A percentile compares a stretch with the other conserved stretches of the same genome.
These are phyloP conservation scores for Latrodectus hesperus DNA, from an alignment of 2,888 invertebrate species.

Conservation along the genomic window DNA sequence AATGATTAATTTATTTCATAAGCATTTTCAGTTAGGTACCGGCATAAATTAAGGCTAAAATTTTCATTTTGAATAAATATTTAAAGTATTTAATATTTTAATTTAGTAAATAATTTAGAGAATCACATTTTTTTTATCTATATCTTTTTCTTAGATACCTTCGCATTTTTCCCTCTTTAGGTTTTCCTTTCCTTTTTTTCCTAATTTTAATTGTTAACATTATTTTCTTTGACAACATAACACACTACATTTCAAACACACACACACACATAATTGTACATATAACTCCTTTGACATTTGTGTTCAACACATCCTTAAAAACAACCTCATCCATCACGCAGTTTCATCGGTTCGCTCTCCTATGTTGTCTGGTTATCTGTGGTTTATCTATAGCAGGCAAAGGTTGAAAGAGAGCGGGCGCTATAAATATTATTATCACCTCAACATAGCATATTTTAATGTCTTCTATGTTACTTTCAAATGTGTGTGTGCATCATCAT, in stretches of 20 bases:
- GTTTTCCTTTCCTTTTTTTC: background rate
- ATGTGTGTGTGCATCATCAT: conserved; percentile 50
- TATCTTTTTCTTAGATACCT: no score
- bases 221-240: background rate
- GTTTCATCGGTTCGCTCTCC: conserved; percentile 60
- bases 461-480: conserved; percentile 56
- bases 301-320: conserved; percentile 28
- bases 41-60: no score
- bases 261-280: conserved; percentile 42
- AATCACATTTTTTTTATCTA: no score
- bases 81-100: no score
- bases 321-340: conserved; percentile 19
- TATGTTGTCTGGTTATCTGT: conserved; percentile 65
- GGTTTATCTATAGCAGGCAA: conserved; percentile 67
- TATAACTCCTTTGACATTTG: conserved; percentile 27
- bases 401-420: conserved; percentile 47
- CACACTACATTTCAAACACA: conserved; percentile 30
- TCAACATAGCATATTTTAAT: conserved; percentile 56
- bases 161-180: no score
- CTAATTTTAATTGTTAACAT: background rate
- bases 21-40: no score
- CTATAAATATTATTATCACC: conserved; percentile 58
- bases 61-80: no score
- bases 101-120: no score
- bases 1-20: no score